These are phyloP conservation scores for Hyposoter didymator DNA, from an alignment of 2,888 invertebrate genomes.

Conservation along the genomic window DNA sequence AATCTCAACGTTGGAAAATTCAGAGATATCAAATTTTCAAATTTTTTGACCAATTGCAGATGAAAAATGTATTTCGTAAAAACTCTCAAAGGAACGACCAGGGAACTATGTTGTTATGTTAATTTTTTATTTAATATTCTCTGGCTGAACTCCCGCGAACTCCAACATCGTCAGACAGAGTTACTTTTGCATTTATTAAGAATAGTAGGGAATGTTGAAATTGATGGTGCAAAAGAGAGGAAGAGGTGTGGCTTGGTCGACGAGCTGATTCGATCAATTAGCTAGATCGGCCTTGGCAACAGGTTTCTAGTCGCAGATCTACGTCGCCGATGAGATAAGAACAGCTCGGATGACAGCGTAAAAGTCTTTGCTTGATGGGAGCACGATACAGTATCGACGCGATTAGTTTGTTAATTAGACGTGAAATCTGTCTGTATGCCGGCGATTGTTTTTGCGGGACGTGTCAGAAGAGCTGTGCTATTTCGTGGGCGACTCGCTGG, in stretches of 20 bases:
- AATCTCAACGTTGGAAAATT: too few relatives aligned
- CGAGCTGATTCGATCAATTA: background rate
- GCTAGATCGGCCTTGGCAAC: background rate
- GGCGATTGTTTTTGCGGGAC: background rate
- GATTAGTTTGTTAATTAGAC: background rate
- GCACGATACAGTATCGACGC: background rate
- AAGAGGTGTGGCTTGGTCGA: background rate
- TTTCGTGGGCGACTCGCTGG: background rate
- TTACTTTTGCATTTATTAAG: too few relatives aligned
- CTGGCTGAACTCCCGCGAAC: too few relatives aligned
- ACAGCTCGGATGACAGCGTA: background rate
- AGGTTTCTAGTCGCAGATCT: background rate
- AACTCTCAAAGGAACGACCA: too few relatives aligned
- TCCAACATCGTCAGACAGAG: too few relatives aligned
- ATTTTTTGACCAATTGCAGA: too few relatives aligned
- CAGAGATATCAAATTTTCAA: too few relatives aligned
- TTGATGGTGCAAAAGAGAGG: background rate
- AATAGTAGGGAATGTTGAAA: background rate
- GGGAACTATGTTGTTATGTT: too few relatives aligned
- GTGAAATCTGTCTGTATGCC: background rate
- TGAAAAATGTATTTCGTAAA: too few relatives aligned
- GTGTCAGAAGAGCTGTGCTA: background rate
- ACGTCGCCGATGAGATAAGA: slow-evolving; percentile 2
- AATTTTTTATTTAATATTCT: too few relatives aligned
- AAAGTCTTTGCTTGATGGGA: background rate